These are phyloP conservation scores for Pollimyrus isidori DNA, from an alignment of 2,113 vertebrate species.

Conservation along the genomic window DNA sequence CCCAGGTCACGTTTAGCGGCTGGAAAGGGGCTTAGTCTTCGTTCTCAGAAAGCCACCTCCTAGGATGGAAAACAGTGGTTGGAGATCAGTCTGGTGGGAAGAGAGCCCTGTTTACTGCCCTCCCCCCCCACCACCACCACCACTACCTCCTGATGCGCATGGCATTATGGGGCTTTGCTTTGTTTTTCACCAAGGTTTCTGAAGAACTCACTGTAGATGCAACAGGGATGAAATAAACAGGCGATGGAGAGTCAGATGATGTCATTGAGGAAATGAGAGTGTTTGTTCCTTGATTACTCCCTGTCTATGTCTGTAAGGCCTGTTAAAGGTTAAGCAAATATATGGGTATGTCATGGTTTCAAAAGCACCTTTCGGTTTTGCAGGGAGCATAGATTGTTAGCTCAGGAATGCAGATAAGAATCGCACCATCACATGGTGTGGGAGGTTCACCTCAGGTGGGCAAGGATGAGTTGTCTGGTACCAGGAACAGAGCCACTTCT, in stretches of 20 bases:
- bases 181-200: neutral
- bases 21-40: constrained; percentile 28
- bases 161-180: neutral
- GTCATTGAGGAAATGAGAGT: neutral
- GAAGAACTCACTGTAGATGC: neutral
- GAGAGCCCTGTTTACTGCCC: constrained; percentile 16
- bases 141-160: neutral
- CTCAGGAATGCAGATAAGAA: neutral
- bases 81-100: constrained; percentile 6
- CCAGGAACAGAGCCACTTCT: neutral
- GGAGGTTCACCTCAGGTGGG: neutral
- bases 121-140: neutral
- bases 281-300: neutral
- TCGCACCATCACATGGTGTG: neutral
- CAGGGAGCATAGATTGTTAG: neutral
- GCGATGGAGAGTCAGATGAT: neutral
- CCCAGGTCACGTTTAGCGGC: constrained; percentile 30
- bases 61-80: constrained; percentile 6
- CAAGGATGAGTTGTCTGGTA: too few species aligned
- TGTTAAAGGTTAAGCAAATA: neutral
- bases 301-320: neutral
- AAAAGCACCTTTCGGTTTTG: neutral
- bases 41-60: neutral
- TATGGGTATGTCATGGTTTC: too few species aligned
- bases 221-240: neutral